Evolutionary conservation across 2,797 vertebrate species (phyloP).

Genomic region (Natrix natrix): DNA sequence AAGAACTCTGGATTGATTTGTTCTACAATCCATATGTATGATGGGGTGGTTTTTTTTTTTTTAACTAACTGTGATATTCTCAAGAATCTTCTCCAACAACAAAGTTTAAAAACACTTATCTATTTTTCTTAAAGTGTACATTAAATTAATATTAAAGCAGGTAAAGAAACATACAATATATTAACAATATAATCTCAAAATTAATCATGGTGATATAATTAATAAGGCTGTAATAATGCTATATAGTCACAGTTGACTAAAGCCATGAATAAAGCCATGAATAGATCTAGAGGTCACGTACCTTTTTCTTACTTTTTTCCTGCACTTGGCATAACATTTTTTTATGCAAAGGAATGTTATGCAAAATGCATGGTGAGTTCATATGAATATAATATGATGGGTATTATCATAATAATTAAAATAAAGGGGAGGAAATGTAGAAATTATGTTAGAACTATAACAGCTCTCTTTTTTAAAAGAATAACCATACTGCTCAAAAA

Average conservation of each 20-base stretch:
- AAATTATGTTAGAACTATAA: background rate
- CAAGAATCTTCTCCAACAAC: background rate
- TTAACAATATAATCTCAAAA: background rate
- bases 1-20: background rate
- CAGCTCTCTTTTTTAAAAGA: background rate
- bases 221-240: background rate
- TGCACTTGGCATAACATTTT: background rate
- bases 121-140: background rate
- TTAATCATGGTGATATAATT: background rate
- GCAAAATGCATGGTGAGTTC: background rate
- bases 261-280: background rate
- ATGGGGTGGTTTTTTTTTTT: background rate
- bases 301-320: background rate
- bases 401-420: background rate
- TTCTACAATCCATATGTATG: background rate
- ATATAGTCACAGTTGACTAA: background rate
- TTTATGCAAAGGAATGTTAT: background rate
- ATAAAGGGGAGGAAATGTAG: background rate
- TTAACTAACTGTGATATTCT: background rate
- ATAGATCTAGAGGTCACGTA: background rate
- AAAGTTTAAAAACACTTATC: background rate
- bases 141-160: background rate
- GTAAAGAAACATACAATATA: background rate
- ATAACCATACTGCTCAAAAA: background rate
- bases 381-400: background rate